These are phyloP conservation scores for Polymixis lichenea DNA, from an alignment of 2,888 invertebrate species.

Conservation along the genomic window DNA sequence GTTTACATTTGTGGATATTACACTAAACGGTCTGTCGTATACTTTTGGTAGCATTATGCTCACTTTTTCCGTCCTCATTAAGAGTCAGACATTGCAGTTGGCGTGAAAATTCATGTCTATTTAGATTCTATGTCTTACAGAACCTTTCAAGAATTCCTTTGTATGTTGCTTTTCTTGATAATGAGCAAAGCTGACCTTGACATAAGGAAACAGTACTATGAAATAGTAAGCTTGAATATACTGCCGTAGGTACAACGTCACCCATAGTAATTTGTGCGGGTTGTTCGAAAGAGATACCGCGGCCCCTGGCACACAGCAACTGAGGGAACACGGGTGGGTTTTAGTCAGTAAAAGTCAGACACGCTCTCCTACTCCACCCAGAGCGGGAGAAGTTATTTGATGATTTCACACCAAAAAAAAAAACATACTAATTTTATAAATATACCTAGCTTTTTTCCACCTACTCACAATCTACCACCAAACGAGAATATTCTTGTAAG, in stretches of 20 bases:
- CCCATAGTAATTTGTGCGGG: too few relatives aligned
- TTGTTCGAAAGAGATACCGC: too few relatives aligned
- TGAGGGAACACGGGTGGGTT: too few relatives aligned
- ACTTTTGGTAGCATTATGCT: neutral
- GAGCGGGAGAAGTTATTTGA: too few relatives aligned
- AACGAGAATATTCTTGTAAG: neutral
- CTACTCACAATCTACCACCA: neutral
- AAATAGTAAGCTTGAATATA: neutral
- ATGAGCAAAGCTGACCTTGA: constrained; percentile 38
- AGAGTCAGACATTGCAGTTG: neutral
- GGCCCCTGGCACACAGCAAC: too few relatives aligned
- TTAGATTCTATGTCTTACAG: neutral
- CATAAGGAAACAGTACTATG: neutral
- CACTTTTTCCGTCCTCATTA: constrained; percentile 16
- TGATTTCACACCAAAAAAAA: too few relatives aligned
- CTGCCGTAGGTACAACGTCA: neutral
- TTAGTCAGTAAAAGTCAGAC: too few relatives aligned
- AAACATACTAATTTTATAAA: neutral
- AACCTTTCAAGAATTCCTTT: constrained; percentile 12
- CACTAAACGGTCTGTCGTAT: neutral
- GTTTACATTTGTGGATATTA: neutral
- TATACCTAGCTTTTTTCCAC: neutral
- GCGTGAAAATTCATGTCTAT: constrained; percentile 27
- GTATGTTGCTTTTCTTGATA: constrained; percentile 14
- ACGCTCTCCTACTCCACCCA: too few relatives aligned